A percentile compares a stretch with the other conserved stretches of the same genome.
Conservation (phyloP, 2,888 invertebrate species). For the Lasioglossum pauxillum region DNA sequence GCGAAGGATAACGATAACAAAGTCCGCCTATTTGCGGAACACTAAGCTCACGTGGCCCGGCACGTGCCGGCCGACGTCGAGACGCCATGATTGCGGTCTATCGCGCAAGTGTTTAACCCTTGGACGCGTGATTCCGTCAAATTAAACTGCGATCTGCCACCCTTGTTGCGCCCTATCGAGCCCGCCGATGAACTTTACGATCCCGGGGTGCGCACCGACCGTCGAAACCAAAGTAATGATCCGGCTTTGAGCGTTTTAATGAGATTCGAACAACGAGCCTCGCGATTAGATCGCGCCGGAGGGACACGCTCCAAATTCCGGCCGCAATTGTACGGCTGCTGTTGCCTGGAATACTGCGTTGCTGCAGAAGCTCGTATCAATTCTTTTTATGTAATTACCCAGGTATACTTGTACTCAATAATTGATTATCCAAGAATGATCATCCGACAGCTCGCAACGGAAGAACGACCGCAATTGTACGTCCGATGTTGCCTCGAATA, state of each 20-base stretch:
- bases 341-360: background rate
- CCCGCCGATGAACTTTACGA: slow-evolving; percentile 9
- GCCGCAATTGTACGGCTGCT: background rate
- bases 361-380: background rate
- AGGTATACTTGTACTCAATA: no score
- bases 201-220: background rate
- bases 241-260: slow-evolving; percentile 12
- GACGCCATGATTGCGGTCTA: slow-evolving; percentile 54
- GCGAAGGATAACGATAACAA: slow-evolving; percentile 58
- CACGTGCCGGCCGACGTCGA: slow-evolving; percentile 55
- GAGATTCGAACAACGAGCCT: slow-evolving; percentile 11
- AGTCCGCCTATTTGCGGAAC: slow-evolving; percentile 57
- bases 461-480: no score
- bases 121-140: slow-evolving; percentile 50
- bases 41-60: slow-evolving; percentile 49
- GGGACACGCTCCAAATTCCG: background rate
- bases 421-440: no score
- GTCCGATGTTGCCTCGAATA: no score
- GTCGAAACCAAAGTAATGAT: slow-evolving; percentile 12
- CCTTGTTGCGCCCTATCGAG: background rate
- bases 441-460: no score
- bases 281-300: background rate
- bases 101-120: slow-evolving; percentile 61
- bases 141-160: slow-evolving; percentile 53
- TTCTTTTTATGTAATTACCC: no score